A percentile compares a stretch with the other conserved stretches of the same genome.
Conservation (phyloP, 2,797 vertebrate genomes). For the Hemibagrus guttatus region DNA sequence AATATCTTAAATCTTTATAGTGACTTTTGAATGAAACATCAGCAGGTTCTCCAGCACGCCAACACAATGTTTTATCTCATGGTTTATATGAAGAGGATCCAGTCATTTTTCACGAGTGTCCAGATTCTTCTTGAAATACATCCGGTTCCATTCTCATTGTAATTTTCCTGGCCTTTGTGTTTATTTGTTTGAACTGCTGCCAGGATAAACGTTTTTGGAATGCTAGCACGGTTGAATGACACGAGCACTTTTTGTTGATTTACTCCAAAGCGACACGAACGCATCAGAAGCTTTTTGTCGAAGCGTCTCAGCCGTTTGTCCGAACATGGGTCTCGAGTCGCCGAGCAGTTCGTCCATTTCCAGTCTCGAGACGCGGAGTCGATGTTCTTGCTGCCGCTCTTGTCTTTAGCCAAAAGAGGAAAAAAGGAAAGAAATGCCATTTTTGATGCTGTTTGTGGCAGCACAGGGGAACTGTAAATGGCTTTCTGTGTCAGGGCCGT, state of each 20-base stretch:
- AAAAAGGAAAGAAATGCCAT: not conserved
- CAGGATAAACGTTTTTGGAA: not conserved
- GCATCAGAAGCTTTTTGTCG: not conserved
- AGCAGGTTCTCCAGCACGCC: not conserved
- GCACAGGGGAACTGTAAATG: conserved; percentile 44
- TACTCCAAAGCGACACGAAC: not conserved
- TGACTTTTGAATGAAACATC: not conserved
- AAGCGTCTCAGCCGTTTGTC: not conserved
- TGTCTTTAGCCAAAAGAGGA: not conserved
- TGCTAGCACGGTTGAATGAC: not conserved
- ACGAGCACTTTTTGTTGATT: not conserved
- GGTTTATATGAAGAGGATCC: not conserved
- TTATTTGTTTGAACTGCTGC: not conserved
- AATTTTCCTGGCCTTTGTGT: not conserved
- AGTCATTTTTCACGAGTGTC: not conserved
- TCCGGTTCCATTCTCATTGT: not conserved
- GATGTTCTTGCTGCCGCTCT: not conserved
- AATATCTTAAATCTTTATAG: not conserved
- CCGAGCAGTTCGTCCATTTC: not conserved
- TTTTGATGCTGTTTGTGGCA: not conserved
- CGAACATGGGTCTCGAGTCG: not conserved
- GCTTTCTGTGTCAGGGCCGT: conserved; percentile 41
- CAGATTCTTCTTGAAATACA: not conserved
- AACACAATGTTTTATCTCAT: not conserved
- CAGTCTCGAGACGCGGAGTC: not conserved